phyloP scores from a whole-genome alignment of 2,113 vertebrate species.

The Shinisaurus crocodilurus region DNA sequence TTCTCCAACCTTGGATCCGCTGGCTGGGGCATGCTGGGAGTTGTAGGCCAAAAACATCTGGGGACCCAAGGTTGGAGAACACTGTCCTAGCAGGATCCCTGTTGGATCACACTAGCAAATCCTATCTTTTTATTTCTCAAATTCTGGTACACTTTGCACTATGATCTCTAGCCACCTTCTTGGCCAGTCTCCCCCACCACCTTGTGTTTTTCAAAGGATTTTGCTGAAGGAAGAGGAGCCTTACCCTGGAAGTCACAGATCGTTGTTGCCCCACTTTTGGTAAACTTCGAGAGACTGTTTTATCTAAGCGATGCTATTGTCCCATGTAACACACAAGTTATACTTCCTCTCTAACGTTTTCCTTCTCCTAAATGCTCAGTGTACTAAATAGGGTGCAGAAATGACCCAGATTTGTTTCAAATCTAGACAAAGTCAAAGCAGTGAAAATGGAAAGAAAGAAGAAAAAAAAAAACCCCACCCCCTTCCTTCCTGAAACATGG shows the following conservation, averaged over 20 bases:
- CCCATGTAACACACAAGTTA: neutral
- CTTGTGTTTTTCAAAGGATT: neutral
- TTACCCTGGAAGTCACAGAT: neutral
- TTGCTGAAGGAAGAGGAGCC: neutral
- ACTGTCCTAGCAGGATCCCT: too few relatives aligned
- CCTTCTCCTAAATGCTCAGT: neutral
- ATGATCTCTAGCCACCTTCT: neutral
- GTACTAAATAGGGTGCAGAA: neutral
- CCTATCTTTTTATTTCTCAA: neutral
- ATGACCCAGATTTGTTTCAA: neutral
- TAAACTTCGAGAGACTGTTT: neutral
- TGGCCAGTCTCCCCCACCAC: neutral
- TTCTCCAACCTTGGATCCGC: too few relatives aligned
- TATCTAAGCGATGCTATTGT: neutral
- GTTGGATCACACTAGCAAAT: neutral
- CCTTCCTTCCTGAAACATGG: neutral
- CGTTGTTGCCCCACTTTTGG: neutral
- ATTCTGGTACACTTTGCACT: neutral
- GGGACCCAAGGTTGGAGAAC: too few relatives aligned
- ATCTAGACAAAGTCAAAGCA: neutral
- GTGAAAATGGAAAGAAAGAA: neutral
- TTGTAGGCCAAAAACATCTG: too few relatives aligned
- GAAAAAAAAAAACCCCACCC: too few relatives aligned
- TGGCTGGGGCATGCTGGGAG: too few relatives aligned
- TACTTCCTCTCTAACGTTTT: neutral